Evolutionary conservation across 1,140 invertebrate genomes (phyloP).

Genomic region (Aphaenogaster floridana): DNA sequence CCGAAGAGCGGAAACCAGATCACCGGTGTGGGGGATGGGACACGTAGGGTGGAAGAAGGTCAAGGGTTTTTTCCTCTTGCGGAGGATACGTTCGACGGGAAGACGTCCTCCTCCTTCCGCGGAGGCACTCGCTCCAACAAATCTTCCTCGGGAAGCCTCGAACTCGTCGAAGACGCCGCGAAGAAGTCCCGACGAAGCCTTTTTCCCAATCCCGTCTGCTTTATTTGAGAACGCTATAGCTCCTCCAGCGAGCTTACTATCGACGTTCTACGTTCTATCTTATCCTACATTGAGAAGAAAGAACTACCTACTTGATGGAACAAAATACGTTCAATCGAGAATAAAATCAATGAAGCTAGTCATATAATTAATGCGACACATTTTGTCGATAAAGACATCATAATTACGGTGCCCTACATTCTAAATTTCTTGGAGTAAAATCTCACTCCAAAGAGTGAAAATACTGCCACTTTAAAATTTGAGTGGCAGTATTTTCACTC

Average conservation of each 20-base stretch:
- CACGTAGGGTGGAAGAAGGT: slow-evolving; percentile 31
- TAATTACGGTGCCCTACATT: neutral
- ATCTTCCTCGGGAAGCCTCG: slow-evolving; percentile 48
- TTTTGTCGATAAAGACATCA: neutral
- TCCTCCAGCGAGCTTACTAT: slow-evolving; percentile 35
- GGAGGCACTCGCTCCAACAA: slow-evolving; percentile 34
- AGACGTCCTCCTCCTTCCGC: slow-evolving; percentile 1
- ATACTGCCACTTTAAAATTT: too few relatives aligned
- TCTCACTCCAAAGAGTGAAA: too few relatives aligned
- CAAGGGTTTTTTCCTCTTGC: slow-evolving; percentile 29
- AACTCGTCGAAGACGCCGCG: slow-evolving; percentile 46
- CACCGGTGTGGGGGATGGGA: neutral
- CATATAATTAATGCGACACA: neutral
- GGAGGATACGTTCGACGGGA: neutral
- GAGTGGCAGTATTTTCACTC: too few relatives aligned
- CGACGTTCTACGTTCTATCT: slow-evolving; percentile 26
- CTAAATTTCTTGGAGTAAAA: too few relatives aligned
- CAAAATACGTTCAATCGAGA: neutral
- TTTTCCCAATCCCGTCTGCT: slow-evolving; percentile 50
- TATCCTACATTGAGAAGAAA: slow-evolving; percentile 14
- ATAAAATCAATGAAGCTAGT: neutral
- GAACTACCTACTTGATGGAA: too few relatives aligned
- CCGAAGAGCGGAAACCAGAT: slow-evolving; percentile 39
- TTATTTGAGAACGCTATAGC: slow-evolving; percentile 56
- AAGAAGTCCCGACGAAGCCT: slow-evolving; percentile 62